Base-by-base conservation (phyloP, 1,140 invertebrate genomes). In the Anastrepha ludens region DNA sequence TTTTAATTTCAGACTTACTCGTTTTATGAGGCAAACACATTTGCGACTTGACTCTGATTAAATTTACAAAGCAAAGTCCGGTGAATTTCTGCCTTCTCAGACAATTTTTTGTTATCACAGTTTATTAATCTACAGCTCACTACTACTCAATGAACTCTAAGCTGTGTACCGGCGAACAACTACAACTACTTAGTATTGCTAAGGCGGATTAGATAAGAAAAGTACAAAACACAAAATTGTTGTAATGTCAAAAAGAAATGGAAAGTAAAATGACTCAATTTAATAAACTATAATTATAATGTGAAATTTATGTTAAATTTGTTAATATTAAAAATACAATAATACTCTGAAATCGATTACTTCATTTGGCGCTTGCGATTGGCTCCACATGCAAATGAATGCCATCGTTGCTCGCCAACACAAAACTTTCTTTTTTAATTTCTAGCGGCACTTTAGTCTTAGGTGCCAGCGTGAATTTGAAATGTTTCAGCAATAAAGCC, bases 401-500 rank as follows among this genome's bases (percentile, higher is more conserved):
- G 9, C 44, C 59, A 70, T 85, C 58, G 7, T 85, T 58, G 15
- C 86, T 47, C 9, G n/a, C 20, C n/a, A 64, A 65, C 1, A 78
- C 59, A 3, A 29, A 15, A 7, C 41, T 11, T 47, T 65, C 64
- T n/a, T 58, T 81, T 58, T 89, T 78, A 13, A 85, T 70, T 2
- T 85, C 50, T 8, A 89, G 29, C 15, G 88, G 88, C 55, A 87
- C 64, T 44, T 78, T 55, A 8, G 90, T 92, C 81, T 90, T 89
- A 1, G 90, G 88, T 41, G 89, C 88, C 1, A 87, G 50, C 1
- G 87, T 87, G 11, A 92, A 89, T 64, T 90, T 87, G 88, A 90
- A 93, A 5, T 91, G 88, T 50, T 86, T 89, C 9, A 94, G 87
- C 11, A 94, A 58, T 0, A 89, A 88, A 2, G 91, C 89, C 0